Conservation (phyloP, 2,113 vertebrate genomes). For the Archilochus colubris region DNA sequence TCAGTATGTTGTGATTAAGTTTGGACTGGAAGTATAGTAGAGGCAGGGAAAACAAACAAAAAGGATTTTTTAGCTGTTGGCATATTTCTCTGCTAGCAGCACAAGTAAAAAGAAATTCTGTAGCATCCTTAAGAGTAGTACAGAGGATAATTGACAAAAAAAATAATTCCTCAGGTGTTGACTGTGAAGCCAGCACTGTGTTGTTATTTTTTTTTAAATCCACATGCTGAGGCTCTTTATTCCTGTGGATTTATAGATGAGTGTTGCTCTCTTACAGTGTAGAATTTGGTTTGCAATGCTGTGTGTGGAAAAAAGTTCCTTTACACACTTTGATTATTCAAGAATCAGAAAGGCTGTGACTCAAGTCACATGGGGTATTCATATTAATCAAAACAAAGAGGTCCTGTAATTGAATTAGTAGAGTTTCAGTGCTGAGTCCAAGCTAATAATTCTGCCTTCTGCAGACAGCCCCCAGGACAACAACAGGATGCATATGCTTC, state of each 20-base stretch:
- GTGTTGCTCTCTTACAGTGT: background rate
- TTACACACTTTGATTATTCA: background rate
- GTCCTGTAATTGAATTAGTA: background rate
- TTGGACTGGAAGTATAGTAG: background rate
- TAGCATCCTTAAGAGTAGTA: background rate
- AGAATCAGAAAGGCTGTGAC: background rate
- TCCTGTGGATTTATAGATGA: background rate
- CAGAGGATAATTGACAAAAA: background rate
- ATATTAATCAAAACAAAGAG: constrained; percentile 10
- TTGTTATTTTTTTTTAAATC: background rate
- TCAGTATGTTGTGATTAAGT: background rate
- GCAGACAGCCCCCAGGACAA: background rate
- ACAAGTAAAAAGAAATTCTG: background rate
- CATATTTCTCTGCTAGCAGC: background rate
- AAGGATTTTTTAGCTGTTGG: background rate
- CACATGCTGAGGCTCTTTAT: background rate
- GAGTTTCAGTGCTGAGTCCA: background rate
- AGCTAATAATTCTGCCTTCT: background rate
- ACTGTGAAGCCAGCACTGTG: background rate
- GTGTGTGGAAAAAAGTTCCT: background rate
- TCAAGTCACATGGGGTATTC: background rate
- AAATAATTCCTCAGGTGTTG: background rate
- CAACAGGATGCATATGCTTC: constrained; percentile 39
- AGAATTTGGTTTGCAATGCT: background rate
- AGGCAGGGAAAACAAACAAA: background rate